Conservation (phyloP, 2,113 vertebrate species). For the Campylorhamphus procurvoides region DNA sequence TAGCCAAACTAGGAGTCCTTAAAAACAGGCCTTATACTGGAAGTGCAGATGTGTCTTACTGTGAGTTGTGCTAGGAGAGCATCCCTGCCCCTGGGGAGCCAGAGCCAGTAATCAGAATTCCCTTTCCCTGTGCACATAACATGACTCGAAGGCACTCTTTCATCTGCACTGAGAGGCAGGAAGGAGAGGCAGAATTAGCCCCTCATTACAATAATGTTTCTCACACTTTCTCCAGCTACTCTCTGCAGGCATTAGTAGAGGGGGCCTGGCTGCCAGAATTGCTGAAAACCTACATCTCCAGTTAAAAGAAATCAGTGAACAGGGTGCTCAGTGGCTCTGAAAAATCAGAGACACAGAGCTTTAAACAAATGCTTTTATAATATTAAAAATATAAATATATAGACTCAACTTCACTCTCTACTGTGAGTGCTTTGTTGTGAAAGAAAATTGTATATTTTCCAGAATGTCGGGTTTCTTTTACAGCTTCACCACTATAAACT, state of each 20-base stretch:
- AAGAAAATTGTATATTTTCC: conserved; percentile 11
- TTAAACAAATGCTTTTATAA: conserved; percentile 28
- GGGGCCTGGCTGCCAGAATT: not conserved
- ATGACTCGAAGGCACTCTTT: conserved; percentile 27
- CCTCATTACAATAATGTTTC: conserved; percentile 53
- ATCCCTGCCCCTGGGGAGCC: conserved; percentile 29
- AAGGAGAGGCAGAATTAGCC: conserved; percentile 52
- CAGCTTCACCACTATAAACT: not conserved
- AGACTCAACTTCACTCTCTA: not conserved
- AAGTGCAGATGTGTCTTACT: conserved; percentile 33
- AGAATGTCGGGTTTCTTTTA: conserved; percentile 28
- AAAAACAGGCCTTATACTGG: conserved; percentile 57
- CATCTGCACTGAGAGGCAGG: conserved; percentile 25
- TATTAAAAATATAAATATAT: not conserved
- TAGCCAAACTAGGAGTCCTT: conserved; percentile 52
- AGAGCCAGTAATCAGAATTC: conserved; percentile 43
- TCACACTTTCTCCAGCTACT: conserved; percentile 32
- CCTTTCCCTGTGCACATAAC: not conserved
- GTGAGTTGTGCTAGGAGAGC: conserved; percentile 22
- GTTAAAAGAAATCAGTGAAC: conserved; percentile 3
- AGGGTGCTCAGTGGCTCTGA: not conserved
- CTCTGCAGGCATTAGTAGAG: conserved; percentile 34
- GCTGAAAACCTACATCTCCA: conserved; percentile 4
- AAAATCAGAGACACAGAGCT: not conserved
- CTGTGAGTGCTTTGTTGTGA: not conserved